Evolutionary conservation across 2,113 vertebrate species (phyloP).

Genomic region (Lepisosteus oculatus): DNA sequence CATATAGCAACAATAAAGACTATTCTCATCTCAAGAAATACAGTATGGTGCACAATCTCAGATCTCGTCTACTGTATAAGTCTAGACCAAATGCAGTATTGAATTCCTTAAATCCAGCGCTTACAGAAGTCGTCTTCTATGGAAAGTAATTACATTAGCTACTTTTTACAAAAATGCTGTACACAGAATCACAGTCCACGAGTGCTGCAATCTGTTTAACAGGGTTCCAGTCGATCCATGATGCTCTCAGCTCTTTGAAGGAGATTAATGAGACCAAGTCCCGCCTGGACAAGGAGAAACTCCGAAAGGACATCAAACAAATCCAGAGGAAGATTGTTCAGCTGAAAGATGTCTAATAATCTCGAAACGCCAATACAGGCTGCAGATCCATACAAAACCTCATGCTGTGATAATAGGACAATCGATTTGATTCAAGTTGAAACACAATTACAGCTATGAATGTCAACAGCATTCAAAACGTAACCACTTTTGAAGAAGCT

Average conservation of each 20-base stretch:
- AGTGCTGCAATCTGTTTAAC: conserved; percentile 17
- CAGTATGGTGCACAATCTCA: conserved; percentile 11
- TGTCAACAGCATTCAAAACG: no score
- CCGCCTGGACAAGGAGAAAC: conserved; percentile 68
- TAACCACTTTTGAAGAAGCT: no score
- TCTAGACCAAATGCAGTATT: neutral
- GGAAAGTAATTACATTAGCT: no score
- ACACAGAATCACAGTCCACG: neutral
- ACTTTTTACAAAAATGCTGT: neutral
- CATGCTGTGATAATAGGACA: no score
- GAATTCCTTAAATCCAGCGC: neutral
- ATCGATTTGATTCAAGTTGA: no score
- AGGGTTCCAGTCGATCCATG: conserved; percentile 75
- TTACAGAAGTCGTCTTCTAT: neutral
- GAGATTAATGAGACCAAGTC: conserved; percentile 73
- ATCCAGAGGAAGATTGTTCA: conserved; percentile 52
- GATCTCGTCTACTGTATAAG: conserved; percentile 28
- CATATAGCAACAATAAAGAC: conserved; percentile 26
- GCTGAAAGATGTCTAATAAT: conserved; percentile 32
- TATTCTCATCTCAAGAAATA: conserved; percentile 5
- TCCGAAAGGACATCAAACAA: conserved; percentile 64
- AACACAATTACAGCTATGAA: no score
- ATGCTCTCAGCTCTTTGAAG: conserved; percentile 72
- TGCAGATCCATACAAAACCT: neutral
- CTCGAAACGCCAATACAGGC: neutral